These are phyloP conservation scores for Teleopsis dalmanni DNA, from an alignment of 1,140 invertebrate species.

Conservation along the genomic window DNA sequence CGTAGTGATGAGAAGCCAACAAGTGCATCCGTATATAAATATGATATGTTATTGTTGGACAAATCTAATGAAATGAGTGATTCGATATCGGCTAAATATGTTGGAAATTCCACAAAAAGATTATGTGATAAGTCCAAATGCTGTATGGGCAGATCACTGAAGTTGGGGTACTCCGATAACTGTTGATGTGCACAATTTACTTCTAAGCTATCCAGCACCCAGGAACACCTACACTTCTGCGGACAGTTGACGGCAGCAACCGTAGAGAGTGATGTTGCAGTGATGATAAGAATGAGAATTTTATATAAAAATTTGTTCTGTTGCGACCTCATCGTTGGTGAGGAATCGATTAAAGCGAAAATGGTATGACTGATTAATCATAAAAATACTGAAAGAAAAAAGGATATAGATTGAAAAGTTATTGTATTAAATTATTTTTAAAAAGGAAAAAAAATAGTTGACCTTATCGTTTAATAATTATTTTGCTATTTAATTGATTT, in stretches of 20 bases:
- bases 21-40: slow-evolving; percentile 43
- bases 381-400: too few species aligned
- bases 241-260: slow-evolving; percentile 30
- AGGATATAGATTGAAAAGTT: too few species aligned
- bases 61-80: slow-evolving; percentile 50
- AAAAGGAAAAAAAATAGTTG: too few species aligned
- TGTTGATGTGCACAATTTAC: slow-evolving; percentile 45
- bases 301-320: too few species aligned
- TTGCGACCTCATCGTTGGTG: too few species aligned
- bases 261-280: too few species aligned
- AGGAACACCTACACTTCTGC: slow-evolving; percentile 33
- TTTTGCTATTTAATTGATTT: too few species aligned
- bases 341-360: too few species aligned
- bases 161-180: slow-evolving; percentile 43
- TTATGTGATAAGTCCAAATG: slow-evolving; percentile 49
- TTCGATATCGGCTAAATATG: slow-evolving; percentile 35
- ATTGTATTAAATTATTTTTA: too few species aligned
- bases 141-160: slow-evolving; percentile 45
- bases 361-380: too few species aligned
- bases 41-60: slow-evolving; percentile 48
- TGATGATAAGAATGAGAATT: too few species aligned
- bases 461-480: too few species aligned
- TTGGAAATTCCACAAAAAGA: slow-evolving; percentile 48
- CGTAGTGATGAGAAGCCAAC: slow-evolving; percentile 47
- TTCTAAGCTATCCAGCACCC: slow-evolving; percentile 31